A percentile compares a stretch with the other conserved stretches of the same genome.
Evolutionary conservation across 2,797 vertebrate species (phyloP).

Genomic region (Myripristis murdjan): DNA sequence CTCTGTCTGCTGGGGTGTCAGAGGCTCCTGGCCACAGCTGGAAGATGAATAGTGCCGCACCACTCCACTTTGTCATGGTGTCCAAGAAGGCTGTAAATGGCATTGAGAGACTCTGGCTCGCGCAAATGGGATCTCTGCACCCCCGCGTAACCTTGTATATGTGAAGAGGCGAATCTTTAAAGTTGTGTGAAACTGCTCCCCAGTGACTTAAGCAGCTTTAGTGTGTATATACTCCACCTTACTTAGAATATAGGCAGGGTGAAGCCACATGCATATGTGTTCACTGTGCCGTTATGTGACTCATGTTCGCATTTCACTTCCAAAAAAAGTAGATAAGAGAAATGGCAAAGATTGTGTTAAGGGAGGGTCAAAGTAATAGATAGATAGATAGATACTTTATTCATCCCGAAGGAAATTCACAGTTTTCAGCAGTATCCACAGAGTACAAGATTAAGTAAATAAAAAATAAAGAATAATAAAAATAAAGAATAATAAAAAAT

Average conservation of each 20-base stretch:
- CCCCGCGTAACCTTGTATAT: slow-evolving; percentile 64
- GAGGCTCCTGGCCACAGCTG: slow-evolving; percentile 80
- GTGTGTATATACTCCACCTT: slow-evolving; percentile 1
- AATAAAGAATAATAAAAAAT: too few species aligned
- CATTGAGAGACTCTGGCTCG: slow-evolving; percentile 73
- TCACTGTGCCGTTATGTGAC: background rate
- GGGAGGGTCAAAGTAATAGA: background rate
- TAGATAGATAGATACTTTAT: too few species aligned
- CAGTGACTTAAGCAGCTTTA: slow-evolving; percentile 8
- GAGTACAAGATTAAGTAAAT: too few species aligned
- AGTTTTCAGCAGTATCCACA: too few species aligned
- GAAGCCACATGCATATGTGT: background rate
- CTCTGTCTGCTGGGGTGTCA: slow-evolving; percentile 74
- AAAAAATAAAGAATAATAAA: too few species aligned
- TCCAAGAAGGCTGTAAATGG: slow-evolving; percentile 78
- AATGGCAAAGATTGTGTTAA: background rate
- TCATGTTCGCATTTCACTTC: background rate
- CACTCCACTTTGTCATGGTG: slow-evolving; percentile 81
- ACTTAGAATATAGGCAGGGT: background rate
- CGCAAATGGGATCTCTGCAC: slow-evolving; percentile 73
- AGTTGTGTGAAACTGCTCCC: slow-evolving; percentile 46
- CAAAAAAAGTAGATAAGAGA: background rate
- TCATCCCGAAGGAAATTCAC: too few species aligned
- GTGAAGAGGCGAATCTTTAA: slow-evolving; percentile 49
- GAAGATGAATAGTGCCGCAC: slow-evolving; percentile 81